These are phyloP conservation scores for Odontamblyopus rebecca DNA, from an alignment of 2,797 vertebrate genomes.

Conservation along the genomic window DNA sequence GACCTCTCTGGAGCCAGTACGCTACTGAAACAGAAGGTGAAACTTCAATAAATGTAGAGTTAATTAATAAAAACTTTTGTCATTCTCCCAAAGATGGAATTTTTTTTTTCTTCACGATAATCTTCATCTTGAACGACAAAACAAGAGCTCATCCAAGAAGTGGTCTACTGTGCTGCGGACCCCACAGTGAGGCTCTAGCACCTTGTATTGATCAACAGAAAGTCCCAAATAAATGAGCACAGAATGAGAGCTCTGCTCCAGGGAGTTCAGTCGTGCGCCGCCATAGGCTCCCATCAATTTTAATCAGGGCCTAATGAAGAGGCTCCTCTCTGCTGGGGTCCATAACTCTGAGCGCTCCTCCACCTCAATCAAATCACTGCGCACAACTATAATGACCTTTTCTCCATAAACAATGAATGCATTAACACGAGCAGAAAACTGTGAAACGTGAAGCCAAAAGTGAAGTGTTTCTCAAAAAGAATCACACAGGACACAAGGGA, in stretches of 20 bases:
- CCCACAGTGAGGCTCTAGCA: conserved; percentile 80
- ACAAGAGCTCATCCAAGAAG: conserved; percentile 62
- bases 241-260: conserved; percentile 84
- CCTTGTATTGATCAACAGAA: conserved; percentile 87
- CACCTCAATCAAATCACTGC: conserved; percentile 80
- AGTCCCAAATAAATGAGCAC: conserved; percentile 84
- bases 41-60: background rate
- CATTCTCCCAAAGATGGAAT: no score
- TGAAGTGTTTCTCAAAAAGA: conserved; percentile 56
- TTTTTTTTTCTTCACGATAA: conserved; percentile 62
- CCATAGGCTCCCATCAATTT: conserved; percentile 84
- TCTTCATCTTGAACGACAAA: conserved; percentile 74
- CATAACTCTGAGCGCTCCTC: conserved; percentile 81
- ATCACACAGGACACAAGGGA: conserved; percentile 17
- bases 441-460: conserved; percentile 68
- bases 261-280: conserved; percentile 74
- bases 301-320: conserved; percentile 87
- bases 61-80: conserved; percentile 21
- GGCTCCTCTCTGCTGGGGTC: conserved; percentile 82
- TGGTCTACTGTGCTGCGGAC: conserved; percentile 65
- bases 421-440: conserved; percentile 71
- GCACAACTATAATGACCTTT: conserved; percentile 79
- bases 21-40: background rate
- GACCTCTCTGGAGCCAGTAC: no score
- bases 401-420: conserved; percentile 80